Evolutionary conservation across 2,888 invertebrate species (phyloP).

Genomic region (Plagodis dolabraria): DNA sequence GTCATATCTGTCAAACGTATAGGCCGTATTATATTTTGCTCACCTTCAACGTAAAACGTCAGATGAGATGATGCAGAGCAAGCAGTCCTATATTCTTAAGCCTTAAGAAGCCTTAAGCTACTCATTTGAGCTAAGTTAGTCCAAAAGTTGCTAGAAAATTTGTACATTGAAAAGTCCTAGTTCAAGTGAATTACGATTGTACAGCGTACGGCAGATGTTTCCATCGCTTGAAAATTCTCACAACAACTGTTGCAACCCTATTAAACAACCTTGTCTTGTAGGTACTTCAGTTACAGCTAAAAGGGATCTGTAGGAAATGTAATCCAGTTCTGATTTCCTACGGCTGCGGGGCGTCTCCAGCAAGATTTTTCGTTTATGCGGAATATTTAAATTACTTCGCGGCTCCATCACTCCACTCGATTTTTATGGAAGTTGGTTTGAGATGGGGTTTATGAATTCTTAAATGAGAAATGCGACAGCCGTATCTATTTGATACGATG

Average conservation of each 20-base stretch:
- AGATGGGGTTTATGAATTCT: constrained; percentile 9
- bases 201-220: too few species aligned
- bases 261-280: background rate
- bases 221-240: too few species aligned
- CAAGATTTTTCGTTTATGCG: constrained; percentile 42
- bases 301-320: constrained; percentile 40
- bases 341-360: constrained; percentile 36
- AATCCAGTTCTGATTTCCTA: constrained; percentile 45
- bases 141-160: too few species aligned
- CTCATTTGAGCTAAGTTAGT: too few species aligned
- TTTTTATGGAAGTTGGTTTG: constrained; percentile 21
- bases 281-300: constrained; percentile 20
- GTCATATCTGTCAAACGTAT: too few species aligned
- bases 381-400: constrained; percentile 48
- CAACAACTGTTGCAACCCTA: background rate
- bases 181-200: too few species aligned
- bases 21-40: too few species aligned
- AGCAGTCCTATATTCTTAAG: too few species aligned
- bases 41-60: too few species aligned
- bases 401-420: constrained; percentile 21
- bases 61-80: too few species aligned
- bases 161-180: too few species aligned
- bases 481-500: constrained; percentile 21
- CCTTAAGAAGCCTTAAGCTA: too few species aligned
- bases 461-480: constrained; percentile 23